phyloP scores from a whole-genome alignment of 2,113 vertebrate genomes.

The Pollimyrus isidori region DNA sequence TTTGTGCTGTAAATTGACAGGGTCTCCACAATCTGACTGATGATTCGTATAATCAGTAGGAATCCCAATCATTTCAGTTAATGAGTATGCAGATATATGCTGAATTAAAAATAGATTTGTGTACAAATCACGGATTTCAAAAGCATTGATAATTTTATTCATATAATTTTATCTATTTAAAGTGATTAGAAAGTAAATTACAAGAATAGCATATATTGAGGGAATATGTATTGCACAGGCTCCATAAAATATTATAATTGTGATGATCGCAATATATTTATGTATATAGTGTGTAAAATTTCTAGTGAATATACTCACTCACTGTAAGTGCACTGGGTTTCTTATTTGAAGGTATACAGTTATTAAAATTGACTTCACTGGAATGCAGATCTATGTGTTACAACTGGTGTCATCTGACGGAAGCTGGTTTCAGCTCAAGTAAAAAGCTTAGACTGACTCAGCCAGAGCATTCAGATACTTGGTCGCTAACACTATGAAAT shows the following conservation, averaged over 20 bases:
- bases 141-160: not conserved
- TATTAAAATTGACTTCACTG: not conserved
- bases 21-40: not conserved
- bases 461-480: constrained; percentile 24
- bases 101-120: not conserved
- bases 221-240: not conserved
- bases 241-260: not conserved
- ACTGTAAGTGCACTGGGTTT: not conserved
- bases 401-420: not conserved
- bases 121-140: not conserved
- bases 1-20: constrained; percentile 12
- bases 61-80: not conserved
- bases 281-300: not conserved
- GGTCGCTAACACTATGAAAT: not conserved
- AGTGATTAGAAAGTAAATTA: not conserved
- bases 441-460: not conserved
- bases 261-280: not conserved
- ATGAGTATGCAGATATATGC: not conserved
- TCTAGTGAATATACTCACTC: not conserved
- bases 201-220: not conserved
- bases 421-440: not conserved
- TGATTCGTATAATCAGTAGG: not conserved
- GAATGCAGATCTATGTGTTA: not conserved
- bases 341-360: not conserved
- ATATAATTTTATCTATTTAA: not conserved